These are phyloP conservation scores for Heterodera filipjevi DNA, from an alignment of 2,888 invertebrate species.

Conservation along the genomic window DNA sequence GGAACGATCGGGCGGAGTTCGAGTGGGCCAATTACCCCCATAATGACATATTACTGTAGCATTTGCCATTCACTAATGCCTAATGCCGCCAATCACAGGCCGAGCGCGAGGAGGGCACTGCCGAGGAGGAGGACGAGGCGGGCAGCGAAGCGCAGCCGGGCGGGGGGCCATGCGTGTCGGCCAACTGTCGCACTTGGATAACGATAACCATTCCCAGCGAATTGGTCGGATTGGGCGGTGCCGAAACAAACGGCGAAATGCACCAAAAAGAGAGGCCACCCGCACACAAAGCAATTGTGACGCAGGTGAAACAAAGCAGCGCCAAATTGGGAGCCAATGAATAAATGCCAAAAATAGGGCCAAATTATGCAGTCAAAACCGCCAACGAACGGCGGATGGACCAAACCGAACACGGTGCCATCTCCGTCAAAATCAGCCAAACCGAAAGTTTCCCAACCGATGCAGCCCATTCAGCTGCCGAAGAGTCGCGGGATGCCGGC, in stretches of 20 bases:
- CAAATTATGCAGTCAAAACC: neutral
- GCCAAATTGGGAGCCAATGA: too few relatives aligned
- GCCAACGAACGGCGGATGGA: neutral
- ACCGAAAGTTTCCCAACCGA: neutral
- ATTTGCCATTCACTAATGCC: too few relatives aligned
- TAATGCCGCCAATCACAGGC: neutral
- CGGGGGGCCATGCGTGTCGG: conserved; percentile 25
- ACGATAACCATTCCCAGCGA: conserved; percentile 35
- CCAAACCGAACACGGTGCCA: neutral
- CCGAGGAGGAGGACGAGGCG: conserved; percentile 10
- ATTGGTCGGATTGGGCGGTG: conserved; percentile 24
- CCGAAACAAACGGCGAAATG: neutral
- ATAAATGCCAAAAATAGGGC: neutral
- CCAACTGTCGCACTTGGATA: conserved; percentile 35
- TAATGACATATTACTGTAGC: neutral
- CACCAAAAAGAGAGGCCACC: neutral
- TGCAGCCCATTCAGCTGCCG: neutral
- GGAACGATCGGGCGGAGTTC: neutral
- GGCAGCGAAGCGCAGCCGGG: neutral
- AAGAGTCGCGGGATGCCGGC: conserved; percentile 16
- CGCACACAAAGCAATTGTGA: conserved; percentile 3
- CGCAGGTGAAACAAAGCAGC: conserved; percentile 8
- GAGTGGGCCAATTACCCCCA: neutral
- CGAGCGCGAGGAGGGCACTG: neutral
- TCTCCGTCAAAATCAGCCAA: neutral